Evolutionary conservation across 1,140 invertebrate genomes (phyloP).

Genomic region (Nomia melanderi): DNA sequence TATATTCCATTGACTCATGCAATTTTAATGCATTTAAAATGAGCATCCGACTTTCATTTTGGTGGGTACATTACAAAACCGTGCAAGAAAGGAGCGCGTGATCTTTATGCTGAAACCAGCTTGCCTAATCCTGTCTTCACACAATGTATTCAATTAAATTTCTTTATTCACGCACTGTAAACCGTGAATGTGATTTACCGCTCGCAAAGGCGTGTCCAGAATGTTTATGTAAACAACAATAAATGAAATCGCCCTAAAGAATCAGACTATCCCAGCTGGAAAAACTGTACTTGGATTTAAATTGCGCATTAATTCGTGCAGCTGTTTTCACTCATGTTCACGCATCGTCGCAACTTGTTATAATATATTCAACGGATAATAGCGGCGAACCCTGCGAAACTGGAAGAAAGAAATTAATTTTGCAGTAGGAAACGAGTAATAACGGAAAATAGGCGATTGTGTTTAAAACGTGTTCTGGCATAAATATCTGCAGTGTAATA

Average conservation of each 20-base stretch:
- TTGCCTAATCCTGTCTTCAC: neutral
- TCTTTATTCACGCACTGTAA: conserved; percentile 34
- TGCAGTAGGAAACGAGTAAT: neutral
- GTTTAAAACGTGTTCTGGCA: neutral
- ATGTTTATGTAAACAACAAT: neutral
- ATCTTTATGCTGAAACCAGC: conserved; percentile 15
- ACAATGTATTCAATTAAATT: conserved; percentile 31
- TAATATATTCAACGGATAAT: neutral
- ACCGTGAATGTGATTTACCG: neutral
- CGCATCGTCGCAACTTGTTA: neutral
- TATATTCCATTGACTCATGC: conserved; percentile 3
- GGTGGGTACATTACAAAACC: neutral
- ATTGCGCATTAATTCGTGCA: neutral
- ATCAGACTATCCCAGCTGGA: neutral
- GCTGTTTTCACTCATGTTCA: neutral
- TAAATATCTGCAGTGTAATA: neutral
- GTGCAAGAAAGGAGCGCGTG: neutral
- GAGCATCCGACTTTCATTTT: conserved; percentile 1
- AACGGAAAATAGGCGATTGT: neutral
- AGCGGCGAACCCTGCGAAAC: neutral
- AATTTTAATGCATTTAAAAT: conserved; percentile 2
- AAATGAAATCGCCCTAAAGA: neutral
- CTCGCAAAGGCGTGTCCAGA: neutral
- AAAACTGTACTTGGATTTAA: neutral
- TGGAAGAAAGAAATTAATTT: conserved; percentile 3